Base-by-base conservation (phyloP, 2,888 invertebrate species). In the Mimumesa dahlbomi region DNA sequence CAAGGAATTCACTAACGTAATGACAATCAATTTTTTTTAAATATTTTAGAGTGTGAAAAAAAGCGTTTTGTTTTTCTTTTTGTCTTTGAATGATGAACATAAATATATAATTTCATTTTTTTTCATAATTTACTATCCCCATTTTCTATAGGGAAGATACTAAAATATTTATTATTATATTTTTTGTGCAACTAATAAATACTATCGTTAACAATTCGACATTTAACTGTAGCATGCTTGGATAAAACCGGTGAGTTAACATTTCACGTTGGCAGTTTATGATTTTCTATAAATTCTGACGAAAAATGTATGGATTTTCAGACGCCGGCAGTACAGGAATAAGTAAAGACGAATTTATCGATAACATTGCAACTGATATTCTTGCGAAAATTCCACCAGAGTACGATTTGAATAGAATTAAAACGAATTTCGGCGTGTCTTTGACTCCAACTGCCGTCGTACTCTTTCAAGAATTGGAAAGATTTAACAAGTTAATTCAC, bases 401-500 rank as follows among this genome's bases (percentile, higher is more conserved):
- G 73, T 97, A 94, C 88, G 96, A 97, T 89, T 91, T 97, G 48
- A 94, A 94, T 91, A 94, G 94, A 86, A 93, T 97, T 25, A 92
- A 95, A 75, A 95, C 95, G 87, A 93, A 93, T 85, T 95, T 94
- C 86, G 96, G 96, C 83, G 91, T 95, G 90, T 93, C 93, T 76
- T 93, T 97, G 79, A 93, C 95, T 2, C 97, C 97, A 0, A 94
- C 96, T 0, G 93, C 95, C 0, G 94, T 97, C 13, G 97, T 98
- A 0, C 90, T 98, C 50, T 91, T 97, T 53, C 97, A 98, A 91
- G 96, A 98, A 88, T 89, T 98, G 36, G 97, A 97, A 83, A 92
- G 97, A 68, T 97, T 97, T 89, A 98, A 98, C 89, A 91, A 91
- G 16, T 92, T 98, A 0, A 93, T 97, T 53, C 86, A 87, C 9